phyloP scores from a whole-genome alignment of 2,113 vertebrate genomes.

The Aix galericulata region DNA sequence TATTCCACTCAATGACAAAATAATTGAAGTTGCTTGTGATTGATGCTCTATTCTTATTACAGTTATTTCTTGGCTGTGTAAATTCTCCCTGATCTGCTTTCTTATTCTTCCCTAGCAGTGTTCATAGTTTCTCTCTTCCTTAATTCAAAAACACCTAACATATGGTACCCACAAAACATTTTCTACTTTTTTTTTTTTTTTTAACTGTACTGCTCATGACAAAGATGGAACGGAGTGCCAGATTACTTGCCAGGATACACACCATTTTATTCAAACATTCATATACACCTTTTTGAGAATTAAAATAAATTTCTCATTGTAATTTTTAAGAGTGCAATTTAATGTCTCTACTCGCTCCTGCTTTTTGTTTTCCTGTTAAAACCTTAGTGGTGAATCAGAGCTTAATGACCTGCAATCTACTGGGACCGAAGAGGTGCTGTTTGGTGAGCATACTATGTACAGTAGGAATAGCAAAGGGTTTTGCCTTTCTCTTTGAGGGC shows the following conservation, averaged over 20 bases:
- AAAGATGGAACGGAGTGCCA: background rate
- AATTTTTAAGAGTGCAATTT: background rate
- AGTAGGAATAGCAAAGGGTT: background rate
- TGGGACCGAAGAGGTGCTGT: background rate
- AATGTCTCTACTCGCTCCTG: background rate
- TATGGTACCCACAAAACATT: constrained; percentile 17
- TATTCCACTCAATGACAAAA: constrained; percentile 45
- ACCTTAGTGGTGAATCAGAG: background rate
- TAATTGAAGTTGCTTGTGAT: constrained; percentile 42
- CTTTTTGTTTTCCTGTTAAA: background rate
- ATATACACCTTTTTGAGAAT: background rate
- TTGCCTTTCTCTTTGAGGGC: background rate
- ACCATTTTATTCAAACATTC: background rate
- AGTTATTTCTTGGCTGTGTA: constrained; percentile 33
- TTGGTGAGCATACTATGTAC: background rate
- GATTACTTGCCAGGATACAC: background rate
- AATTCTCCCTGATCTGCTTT: constrained; percentile 38
- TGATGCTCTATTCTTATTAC: constrained; percentile 32
- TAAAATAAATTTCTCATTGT: background rate
- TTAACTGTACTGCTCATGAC: background rate
- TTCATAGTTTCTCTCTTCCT: background rate
- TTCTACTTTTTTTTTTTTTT: background rate
- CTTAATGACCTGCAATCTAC: background rate
- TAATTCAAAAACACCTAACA: constrained; percentile 5
- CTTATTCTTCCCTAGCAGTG: constrained; percentile 5